Evolutionary conservation across 1,140 invertebrate genomes (phyloP).

Genomic region (Odontomachus brunneus): DNA sequence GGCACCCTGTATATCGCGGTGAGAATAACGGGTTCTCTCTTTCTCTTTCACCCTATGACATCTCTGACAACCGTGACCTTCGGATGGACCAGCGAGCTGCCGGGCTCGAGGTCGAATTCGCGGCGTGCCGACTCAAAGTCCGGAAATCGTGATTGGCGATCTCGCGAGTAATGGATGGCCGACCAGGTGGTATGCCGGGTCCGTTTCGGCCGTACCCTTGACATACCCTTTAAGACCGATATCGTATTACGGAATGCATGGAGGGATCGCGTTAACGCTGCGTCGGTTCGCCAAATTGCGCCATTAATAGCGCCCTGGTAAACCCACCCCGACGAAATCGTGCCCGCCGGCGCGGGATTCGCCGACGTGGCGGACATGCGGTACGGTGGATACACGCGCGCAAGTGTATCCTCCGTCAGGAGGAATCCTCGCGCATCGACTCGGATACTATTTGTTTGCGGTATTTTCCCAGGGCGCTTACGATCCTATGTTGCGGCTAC

Average conservation of each 20-base stretch:
- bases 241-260: conserved; percentile 31
- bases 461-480: conserved; percentile 6
- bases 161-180: conserved; percentile 11
- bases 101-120: conserved; percentile 13
- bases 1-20: too few species aligned
- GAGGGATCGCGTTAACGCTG: conserved; percentile 26
- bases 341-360: not conserved
- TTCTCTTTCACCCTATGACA: too few species aligned
- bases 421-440: not conserved
- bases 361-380: not conserved
- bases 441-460: conserved; percentile 14
- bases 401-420: not conserved
- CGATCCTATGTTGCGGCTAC: not conserved
- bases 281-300: conserved; percentile 35
- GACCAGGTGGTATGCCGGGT: conserved; percentile 8
- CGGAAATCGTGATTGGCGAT: conserved; percentile 24
- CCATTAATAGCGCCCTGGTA: conserved; percentile 24
- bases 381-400: not conserved
- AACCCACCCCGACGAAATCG: conserved; percentile 11
- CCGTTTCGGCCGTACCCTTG: conserved; percentile 25
- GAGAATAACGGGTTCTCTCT: too few species aligned
- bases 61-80: too few species aligned
- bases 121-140: conserved; percentile 13
- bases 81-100: too few species aligned
- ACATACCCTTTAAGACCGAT: conserved; percentile 38